Evolutionary conservation across 2,113 vertebrate species (phyloP).

Genomic region (Pterocles burchelli): DNA sequence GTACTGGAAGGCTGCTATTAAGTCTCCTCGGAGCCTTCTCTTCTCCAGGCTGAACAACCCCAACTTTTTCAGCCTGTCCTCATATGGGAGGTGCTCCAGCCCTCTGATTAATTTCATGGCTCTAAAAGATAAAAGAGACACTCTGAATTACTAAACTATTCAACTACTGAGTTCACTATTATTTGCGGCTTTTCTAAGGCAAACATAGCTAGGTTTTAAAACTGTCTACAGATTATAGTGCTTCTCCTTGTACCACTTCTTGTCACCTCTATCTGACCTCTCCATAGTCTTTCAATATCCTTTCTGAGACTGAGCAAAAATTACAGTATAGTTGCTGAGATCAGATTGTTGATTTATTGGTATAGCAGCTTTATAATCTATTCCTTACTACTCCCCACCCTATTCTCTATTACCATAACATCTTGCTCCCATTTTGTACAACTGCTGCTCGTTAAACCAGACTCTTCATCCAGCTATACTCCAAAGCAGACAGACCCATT

Average conservation of each 20-base stretch:
- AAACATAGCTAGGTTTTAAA: neutral
- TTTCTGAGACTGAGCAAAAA: neutral
- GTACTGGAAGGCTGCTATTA: too few relatives aligned
- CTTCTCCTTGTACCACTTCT: neutral
- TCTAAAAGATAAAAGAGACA: neutral
- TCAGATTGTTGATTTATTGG: neutral
- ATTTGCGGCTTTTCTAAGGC: neutral
- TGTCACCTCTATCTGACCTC: neutral
- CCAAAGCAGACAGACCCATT: neutral
- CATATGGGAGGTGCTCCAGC: too few relatives aligned
- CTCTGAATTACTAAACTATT: neutral
- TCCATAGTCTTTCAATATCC: neutral
- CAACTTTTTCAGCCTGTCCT: too few relatives aligned
- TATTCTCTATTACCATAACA: neutral
- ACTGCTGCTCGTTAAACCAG: neutral
- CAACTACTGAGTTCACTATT: neutral
- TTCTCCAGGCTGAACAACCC: too few relatives aligned
- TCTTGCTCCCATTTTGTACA: conserved; percentile 19
- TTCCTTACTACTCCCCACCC: neutral
- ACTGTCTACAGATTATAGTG: neutral
- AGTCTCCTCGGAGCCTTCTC: too few relatives aligned
- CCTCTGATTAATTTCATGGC: too few relatives aligned
- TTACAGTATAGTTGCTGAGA: neutral
- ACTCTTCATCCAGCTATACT: neutral
- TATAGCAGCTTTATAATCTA: neutral